These are phyloP conservation scores for Panonychus citri DNA, from an alignment of 1,140 invertebrate genomes.

Conservation along the genomic window DNA sequence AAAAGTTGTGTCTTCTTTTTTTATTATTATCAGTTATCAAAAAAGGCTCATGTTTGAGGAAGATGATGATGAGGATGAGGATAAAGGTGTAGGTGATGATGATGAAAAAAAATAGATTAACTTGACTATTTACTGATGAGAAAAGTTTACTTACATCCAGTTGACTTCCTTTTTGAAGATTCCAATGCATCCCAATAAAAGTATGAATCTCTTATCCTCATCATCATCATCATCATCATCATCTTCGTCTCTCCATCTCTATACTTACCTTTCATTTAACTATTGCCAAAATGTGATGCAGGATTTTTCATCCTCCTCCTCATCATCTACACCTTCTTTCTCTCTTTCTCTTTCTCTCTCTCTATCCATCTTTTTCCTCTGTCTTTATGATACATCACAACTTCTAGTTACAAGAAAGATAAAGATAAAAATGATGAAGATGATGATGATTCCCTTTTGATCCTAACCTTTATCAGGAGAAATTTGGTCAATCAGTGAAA, in stretches of 20 bases:
- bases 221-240: not conserved
- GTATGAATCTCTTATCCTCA: not conserved
- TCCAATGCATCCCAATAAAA: no score
- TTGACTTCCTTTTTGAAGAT: no score
- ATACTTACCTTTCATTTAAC: not conserved
- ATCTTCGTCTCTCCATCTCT: not conserved
- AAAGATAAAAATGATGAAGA: not conserved
- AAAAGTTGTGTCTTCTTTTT: no score
- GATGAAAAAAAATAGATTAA: no score
- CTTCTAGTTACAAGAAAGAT: not conserved
- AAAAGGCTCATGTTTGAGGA: no score
- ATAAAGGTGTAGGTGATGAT: no score
- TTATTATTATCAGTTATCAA: no score
- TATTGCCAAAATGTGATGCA: not conserved
- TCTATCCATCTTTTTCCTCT: not conserved
- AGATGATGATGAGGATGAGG: no score
- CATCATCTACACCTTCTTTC: not conserved
- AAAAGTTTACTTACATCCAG: no score
- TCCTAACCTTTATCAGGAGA: not conserved
- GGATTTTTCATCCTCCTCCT: not conserved
- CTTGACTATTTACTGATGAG: no score
- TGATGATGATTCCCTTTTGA: not conserved
- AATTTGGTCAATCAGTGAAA: not conserved
- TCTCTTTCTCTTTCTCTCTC: not conserved
- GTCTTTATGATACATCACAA: not conserved